Evolutionary conservation across 2,797 vertebrate genomes (phyloP).

Genomic region (Centroberyx gerrardi): DNA sequence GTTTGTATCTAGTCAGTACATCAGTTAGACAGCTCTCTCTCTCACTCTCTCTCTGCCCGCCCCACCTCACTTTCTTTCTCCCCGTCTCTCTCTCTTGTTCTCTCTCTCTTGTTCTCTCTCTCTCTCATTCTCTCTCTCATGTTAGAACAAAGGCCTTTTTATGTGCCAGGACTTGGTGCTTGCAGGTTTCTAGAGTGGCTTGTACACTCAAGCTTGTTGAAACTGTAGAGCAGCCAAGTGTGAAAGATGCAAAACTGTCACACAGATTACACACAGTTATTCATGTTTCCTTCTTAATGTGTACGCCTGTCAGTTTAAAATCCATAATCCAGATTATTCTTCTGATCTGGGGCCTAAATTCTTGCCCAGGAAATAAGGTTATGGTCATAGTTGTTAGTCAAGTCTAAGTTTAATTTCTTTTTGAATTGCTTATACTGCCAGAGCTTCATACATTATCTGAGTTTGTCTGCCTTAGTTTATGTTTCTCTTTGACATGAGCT

Average conservation of each 20-base stretch:
- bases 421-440: neutral
- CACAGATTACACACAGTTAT: neutral
- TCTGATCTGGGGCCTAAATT: too few relatives aligned
- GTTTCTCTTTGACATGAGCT: neutral
- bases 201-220: neutral
- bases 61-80: neutral
- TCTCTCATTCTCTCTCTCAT: neutral
- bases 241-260: neutral
- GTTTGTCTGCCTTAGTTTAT: neutral
- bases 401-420: too few relatives aligned
- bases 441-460: neutral
- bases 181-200: neutral
- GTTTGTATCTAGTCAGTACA: neutral
- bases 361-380: too few relatives aligned
- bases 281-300: neutral
- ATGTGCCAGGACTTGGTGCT: neutral
- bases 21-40: neutral
- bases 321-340: too few relatives aligned
- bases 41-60: neutral
- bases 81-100: neutral
- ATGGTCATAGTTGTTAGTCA: too few relatives aligned
- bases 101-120: neutral
- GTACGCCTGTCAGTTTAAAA: too few relatives aligned
- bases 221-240: neutral
- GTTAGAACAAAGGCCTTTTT: slow-evolving; percentile 44